Percentiles rank a stretch among this genome's conserved stretches.
These are phyloP conservation scores for Harpalus rubripes DNA, from an alignment of 2,888 invertebrate species.

Conservation along the genomic window DNA sequence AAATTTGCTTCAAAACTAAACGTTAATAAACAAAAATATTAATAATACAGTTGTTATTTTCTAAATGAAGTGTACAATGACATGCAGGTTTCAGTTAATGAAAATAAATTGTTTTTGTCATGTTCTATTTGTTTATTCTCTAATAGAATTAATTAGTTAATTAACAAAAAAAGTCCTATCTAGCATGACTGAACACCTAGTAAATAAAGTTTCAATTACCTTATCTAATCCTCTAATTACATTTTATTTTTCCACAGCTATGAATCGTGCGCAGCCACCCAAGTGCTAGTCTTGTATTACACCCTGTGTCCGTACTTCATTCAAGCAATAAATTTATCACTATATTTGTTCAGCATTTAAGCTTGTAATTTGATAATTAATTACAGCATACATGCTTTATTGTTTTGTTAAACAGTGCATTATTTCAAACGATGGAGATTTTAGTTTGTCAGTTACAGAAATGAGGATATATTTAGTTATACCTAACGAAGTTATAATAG, in stretches of 20 bases:
- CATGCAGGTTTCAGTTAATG: not conserved
- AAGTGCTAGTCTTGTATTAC: slow-evolving; percentile 1
- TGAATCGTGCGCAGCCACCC: not conserved
- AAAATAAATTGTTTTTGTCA: not conserved
- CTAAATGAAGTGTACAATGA: not conserved
- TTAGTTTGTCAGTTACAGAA: too few relatives aligned
- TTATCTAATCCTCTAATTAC: not conserved
- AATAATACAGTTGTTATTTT: not conserved
- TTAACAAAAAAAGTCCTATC: not conserved
- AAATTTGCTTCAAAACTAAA: too few relatives aligned
- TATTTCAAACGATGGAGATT: too few relatives aligned
- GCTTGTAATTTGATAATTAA: not conserved
- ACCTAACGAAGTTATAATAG: too few relatives aligned
- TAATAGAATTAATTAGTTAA: slow-evolving; percentile 9
- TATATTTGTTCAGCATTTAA: not conserved
- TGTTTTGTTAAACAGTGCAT: not conserved
- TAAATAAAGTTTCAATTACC: slow-evolving; percentile 10
- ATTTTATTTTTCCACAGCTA: not conserved
- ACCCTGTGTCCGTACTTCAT: not conserved
- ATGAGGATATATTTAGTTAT: too few relatives aligned
- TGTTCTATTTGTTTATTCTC: not conserved
- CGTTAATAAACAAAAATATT: not conserved
- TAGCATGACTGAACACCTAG: slow-evolving; percentile 4
- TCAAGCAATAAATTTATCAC: not conserved
- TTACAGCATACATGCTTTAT: not conserved